Evolutionary conservation across 1,140 invertebrate species (phyloP), one percentile per base, ranked within the genome.

Genomic region (Dendroctonus valens): DNA sequence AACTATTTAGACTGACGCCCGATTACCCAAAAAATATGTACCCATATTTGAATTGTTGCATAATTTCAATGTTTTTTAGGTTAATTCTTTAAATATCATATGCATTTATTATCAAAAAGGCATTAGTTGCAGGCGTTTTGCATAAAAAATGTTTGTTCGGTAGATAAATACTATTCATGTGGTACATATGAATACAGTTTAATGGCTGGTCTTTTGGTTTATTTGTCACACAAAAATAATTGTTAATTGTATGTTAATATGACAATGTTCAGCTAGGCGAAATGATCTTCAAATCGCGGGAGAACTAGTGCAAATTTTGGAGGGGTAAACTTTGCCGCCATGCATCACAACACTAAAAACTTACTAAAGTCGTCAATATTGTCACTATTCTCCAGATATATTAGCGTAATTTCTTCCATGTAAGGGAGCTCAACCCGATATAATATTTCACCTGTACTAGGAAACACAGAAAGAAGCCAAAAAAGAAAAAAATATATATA

Each of bases 391-490:
- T 91, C 89, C 86, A 91, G 87, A 89, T 91, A 91, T 84, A 91
- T 90, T 84, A 91, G 87, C 79, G 89, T 91, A 83, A 91, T 89
- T 86, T 91, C 89, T 86, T 91, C 89, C 88, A 90, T 90, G 87
- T 90, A 89, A 81, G 89, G 89, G 84, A 91, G 87, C 86, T 91
- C 89, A 86, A 91, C 89, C 82, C 89, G 88, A 85, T 89, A 91
- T 86, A 91, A 90, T 86, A 91, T 91, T 87, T 91, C 89, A 83
- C 86, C 86, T 89, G 84, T 86, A 86, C 85, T 86, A 82, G 82
- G 79, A 83, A 83, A 84, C 76, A 85, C 82, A 83, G 80, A 82
- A 82, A 83, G 83, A 83, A 83, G 78, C 75, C 75, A 77, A 78
- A 76, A 74, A 76, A 78, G 75, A 77, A 77, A 78, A n/a, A 79